Evolutionary conservation across 2,113 vertebrate genomes (phyloP), one percentile per base, ranked within the genome.

Genomic region (Leucoraja erinaceus): DNA sequence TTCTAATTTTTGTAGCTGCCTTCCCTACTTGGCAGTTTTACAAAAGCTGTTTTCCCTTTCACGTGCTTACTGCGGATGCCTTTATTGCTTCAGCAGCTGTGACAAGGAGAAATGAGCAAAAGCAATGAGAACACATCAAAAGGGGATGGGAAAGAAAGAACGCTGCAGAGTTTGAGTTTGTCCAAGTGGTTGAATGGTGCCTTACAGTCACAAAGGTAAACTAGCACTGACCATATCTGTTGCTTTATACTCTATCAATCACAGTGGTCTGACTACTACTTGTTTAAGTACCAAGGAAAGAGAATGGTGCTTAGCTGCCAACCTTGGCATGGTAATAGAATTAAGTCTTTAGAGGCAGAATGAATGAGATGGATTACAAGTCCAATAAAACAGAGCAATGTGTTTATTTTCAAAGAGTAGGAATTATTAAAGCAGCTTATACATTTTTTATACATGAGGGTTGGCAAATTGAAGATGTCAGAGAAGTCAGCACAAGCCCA

Each of bases 391-490:
- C 31, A 91, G 18, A 91, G 83, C 83, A 91, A 47, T 72, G 90
- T 91, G 90, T 91, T 72, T 72, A 72, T 47, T 72, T 91, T 72
- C 33, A 91, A 72, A 91, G 66, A 91, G 20, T 72, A 33, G 66
- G 66, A 70, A 31, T 59, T 63, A 88, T 18, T 88, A 33, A 72
- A 91, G 70, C 68, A 91, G 38, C 66, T 54, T 91, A 72, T 91
- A 91, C 70, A 63, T 88, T 56, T 91, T 70, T 33, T 72, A 54
- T 20, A 31, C 72, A 91, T 38, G 33, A 91, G 10, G 59, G 66
- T 91, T 91, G 90, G 90, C 90, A 91, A 9, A 72, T 18, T 72
- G 90, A 72, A 70, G 33, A 33, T 54, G 33, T 38, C 66, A 72
- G 63, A 74, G 90, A 22, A 63, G 59, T 8, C 28, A 63, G 83